Evolutionary conservation across 1,140 invertebrate genomes (phyloP), one percentile per base, ranked within the genome.

Genomic region (Drosophila pruinosa): DNA sequence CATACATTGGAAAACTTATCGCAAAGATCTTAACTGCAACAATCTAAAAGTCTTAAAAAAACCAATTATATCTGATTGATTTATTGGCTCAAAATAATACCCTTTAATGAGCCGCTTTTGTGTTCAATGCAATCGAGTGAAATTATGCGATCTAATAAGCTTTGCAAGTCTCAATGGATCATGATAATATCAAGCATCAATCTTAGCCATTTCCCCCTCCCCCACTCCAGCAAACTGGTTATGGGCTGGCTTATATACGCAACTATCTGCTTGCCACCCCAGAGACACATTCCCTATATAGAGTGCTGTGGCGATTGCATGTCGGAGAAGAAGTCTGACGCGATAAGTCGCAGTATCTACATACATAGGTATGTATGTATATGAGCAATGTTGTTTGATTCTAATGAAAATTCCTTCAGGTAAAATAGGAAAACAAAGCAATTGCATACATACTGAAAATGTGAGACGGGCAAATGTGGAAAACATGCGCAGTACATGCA

Each of bases 381-480:
- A 53, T 52, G 57, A 48, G 43, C 21, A 34, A 69, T 75, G 65
- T 75, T 79, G 65, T 75, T 72, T 10, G 7, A 72, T 79, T 79
- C 71, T 57, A 78, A 81, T 80, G 73, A 70, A 81, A 85, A 86
- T 81, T 86, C 58, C 77, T 72, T 70, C 65, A 85, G 81, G 81
- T 86, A 85, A 43, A 63, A 31, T 47, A 31, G 28, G 12, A 69
- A 62, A 61, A 62, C 59, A 74, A 77, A 67, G 69, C 76, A 70
- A 59, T 22, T 62, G 45, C 68, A 67, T 36, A 50, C 39, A 53
- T 47, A 50, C 67, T 31, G 45, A 52, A 74, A 59, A 75, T 22
- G 10, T 15, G 43, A 70, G 24, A 53, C 62, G 67, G 31, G 10
- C 21, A 45, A 59, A 47, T 72, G 65, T 54, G 58, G 38, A 64